Evolutionary conservation across 2,113 vertebrate species (phyloP), one percentile per base, ranked within the genome.

Genomic region (Microtus richardsoni): DNA sequence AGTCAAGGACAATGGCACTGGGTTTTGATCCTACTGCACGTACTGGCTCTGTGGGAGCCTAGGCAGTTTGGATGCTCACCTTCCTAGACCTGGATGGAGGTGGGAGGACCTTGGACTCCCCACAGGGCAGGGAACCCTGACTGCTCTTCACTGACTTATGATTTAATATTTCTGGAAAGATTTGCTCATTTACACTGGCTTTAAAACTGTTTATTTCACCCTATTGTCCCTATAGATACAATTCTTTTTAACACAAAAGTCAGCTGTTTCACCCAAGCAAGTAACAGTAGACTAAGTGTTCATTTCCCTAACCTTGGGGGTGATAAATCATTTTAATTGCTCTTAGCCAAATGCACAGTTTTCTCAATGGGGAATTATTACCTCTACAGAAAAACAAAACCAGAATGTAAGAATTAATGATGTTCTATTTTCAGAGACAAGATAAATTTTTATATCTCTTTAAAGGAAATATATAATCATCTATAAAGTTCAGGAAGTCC

Each of bases 401-500:
- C 68, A n/a, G 95, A 91, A 84, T 82, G 44, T 75, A 79, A 91
- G 54, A 87, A 94, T 60, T 12, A 7, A 58, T 91, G 66, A 89
- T 93, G 88, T 91, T 94, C 87, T 96, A 62, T 86, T 91, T 92
- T 94, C n/a, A 83, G 64, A 95, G 19, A 79, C 19, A 88, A 77
- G 24, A 83, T 89, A 30, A 94, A 95, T 68, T 70, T 22, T 77
- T 70, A 90, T 39, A 82, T 28, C 80, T 54, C 44, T 44, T 74
- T 85, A 19, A 88, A 92, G 86, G 6, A 79, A 95, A 89, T 30
- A 54, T 62, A 77, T 66, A 22, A 87, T 62, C 26, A 41, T 79
- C 21, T 77, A 1, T 54, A 68, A 95, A 54, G 64, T 54, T 41
- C n/a, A 95, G 17, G 49, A 26, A 49, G 26, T 88, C 90, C 77